Evolutionary conservation across 30 jellyfish, hydroid and myxozoan species (phyloP), one percentile per base, ranked within the genome.

Genomic region (Pelagia noctiluca): DNA sequence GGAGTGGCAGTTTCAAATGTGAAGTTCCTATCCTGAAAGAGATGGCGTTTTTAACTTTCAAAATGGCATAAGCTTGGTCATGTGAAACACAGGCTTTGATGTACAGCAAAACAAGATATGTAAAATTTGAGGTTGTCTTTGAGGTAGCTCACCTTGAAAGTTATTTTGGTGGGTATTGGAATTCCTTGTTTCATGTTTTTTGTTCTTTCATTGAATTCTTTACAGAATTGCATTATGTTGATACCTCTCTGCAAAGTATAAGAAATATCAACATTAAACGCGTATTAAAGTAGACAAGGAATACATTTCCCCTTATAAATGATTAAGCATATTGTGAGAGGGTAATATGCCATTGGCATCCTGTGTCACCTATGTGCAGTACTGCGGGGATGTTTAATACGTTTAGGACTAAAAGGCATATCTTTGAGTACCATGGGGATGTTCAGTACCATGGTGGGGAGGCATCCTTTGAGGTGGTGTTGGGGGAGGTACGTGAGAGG

Each of bases 191-290:
- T 93, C 52, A 63, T n/a, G 33, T 93, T 90, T 63, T 93, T 93
- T 34, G 99, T 93, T 34, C 71, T 70, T 63, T 93, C 99, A 57
- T 93, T 93, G 79, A 93, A 93, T 8, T 93, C 99, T 73, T 93
- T 93, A 60, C 96, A 84, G 57, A 93, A 93, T 79, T 93, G 99
- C 96, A 93, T 80, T 24, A 93, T 93, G 57, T 93, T 93, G 37
- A 93, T 61, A 19, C 99, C 99, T 38, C 99, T 70, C 99, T 93
- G 78, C 16, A 24, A 42, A 28, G 28, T 34, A 82, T 21, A 1
- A 1, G 7, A 13, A 78, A 13, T 52, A 23, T n/a, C n/a, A n/a
- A n/a, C n/a, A n/a, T n/a, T n/a, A n/a, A n/a, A n/a, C n/a, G n/a
- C n/a, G n/a, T n/a, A n/a, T n/a, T n/a, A n/a, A n/a, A n/a, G n/a